A percentile compares a stretch with the other conserved stretches of the same genome.
These are phyloP conservation scores for Eurois occulta DNA, from an alignment of 2,888 invertebrate species.

Conservation along the genomic window DNA sequence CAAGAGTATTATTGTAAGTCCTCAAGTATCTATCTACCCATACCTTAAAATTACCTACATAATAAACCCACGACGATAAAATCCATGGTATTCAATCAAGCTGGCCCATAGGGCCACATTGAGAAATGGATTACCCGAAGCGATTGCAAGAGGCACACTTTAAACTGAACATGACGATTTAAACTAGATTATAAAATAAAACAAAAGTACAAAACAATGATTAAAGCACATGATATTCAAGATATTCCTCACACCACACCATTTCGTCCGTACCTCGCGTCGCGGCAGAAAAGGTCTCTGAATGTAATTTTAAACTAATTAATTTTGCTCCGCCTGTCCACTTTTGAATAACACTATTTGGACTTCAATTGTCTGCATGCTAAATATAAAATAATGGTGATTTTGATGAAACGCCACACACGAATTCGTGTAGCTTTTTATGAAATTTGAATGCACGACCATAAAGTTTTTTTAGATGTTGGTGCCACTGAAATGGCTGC, in stretches of 20 bases:
- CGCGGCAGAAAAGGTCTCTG: slow-evolving; percentile 35
- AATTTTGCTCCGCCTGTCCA: slow-evolving; percentile 71
- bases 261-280: not conserved
- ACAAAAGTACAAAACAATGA: not conserved
- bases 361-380: slow-evolving; percentile 68
- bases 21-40: not conserved
- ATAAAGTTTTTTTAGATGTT: slow-evolving; percentile 42
- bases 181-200: not conserved
- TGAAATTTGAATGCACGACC: slow-evolving; percentile 42
- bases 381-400: slow-evolving; percentile 64
- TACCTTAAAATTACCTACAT: not conserved
- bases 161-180: not conserved
- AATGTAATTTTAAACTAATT: slow-evolving; percentile 78
- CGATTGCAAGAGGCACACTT: too few relatives aligned
- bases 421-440: slow-evolving; percentile 44
- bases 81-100: not conserved
- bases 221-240: slow-evolving; percentile 44
- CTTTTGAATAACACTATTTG: slow-evolving; percentile 70
- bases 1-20: not conserved
- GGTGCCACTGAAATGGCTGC: slow-evolving; percentile 30
- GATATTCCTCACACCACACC: slow-evolving; percentile 44
- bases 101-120: not conserved
- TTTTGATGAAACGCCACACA: slow-evolving; percentile 65
- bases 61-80: not conserved
- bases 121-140: too few relatives aligned